Percentiles rank a stretch among this genome's conserved stretches.
These are phyloP conservation scores for Lycocerus yunnanus DNA, from an alignment of 2,888 invertebrate species.

Conservation along the genomic window DNA sequence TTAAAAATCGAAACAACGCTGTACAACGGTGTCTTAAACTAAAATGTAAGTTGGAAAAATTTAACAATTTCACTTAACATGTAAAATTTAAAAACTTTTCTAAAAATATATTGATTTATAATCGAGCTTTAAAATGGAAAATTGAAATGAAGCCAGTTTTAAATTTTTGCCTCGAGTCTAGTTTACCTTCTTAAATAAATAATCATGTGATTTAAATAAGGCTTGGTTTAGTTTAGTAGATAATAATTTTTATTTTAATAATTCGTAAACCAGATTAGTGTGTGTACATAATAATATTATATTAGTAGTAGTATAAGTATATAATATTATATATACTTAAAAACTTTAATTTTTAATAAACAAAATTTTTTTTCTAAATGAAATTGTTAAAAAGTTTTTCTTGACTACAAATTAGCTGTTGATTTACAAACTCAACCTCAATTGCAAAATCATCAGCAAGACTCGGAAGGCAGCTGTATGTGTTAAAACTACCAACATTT, in stretches of 20 bases:
- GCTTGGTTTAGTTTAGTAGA: background rate
- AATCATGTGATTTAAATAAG: background rate
- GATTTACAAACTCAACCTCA: slow-evolving; percentile 82
- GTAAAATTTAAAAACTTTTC: too few relatives aligned
- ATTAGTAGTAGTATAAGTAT: too few relatives aligned
- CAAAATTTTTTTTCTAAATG: background rate
- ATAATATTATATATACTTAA: too few relatives aligned
- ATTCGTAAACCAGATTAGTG: background rate
- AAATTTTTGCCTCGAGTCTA: background rate
- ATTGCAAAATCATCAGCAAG: slow-evolving; percentile 77
- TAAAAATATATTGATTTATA: too few relatives aligned
- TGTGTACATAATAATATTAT: too few relatives aligned
- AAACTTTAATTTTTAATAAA: background rate
- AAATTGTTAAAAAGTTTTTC: slow-evolving; percentile 38
- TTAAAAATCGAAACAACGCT: too few relatives aligned
- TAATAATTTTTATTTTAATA: background rate
- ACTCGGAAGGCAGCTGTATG: slow-evolving; percentile 82
- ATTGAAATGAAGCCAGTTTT: background rate
- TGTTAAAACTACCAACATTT: slow-evolving; percentile 62
- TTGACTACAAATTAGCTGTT: slow-evolving; percentile 63
- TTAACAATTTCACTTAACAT: too few relatives aligned
- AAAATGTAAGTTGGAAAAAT: too few relatives aligned
- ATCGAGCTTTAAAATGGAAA: too few relatives aligned
- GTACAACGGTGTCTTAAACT: too few relatives aligned
- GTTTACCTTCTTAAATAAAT: background rate